Conservation (phyloP, 2,888 invertebrate species). For the Lasioglossum malachurum region DNA sequence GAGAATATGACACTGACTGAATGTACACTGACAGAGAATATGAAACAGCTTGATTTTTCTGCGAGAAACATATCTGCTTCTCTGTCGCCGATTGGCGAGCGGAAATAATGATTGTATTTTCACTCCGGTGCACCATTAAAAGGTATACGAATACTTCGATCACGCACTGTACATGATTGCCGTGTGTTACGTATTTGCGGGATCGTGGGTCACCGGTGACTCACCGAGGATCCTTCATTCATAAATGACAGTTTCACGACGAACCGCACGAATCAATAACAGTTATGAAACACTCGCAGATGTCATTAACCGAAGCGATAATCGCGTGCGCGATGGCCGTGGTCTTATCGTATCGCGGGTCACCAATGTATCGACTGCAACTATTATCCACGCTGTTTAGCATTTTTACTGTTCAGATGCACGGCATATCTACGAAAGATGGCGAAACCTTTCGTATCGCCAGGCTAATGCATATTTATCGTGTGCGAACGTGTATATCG, state of each 20-base stretch:
- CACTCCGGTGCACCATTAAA: too few relatives aligned
- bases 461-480: neutral
- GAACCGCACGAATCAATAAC: neutral
- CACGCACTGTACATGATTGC: too few relatives aligned
- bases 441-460: neutral
- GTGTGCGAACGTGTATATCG: neutral
- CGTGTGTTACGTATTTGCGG: neutral
- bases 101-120: too few relatives aligned
- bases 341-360: neutral
- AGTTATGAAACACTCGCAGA: neutral
- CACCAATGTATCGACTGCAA: neutral
- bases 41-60: too few relatives aligned
- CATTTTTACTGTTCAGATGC: neutral
- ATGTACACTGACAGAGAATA: too few relatives aligned
- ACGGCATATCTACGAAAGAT: neutral
- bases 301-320: constrained; percentile 1
- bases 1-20: too few relatives aligned
- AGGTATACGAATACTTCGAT: too few relatives aligned
- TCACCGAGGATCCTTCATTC: neutral
- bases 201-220: neutral
- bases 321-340: neutral
- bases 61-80: too few relatives aligned
- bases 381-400: neutral
- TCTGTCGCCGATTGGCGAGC: too few relatives aligned
- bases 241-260: neutral